Conservation (phyloP, 1,140 invertebrate genomes). For the Apolygus lucorum region DNA sequence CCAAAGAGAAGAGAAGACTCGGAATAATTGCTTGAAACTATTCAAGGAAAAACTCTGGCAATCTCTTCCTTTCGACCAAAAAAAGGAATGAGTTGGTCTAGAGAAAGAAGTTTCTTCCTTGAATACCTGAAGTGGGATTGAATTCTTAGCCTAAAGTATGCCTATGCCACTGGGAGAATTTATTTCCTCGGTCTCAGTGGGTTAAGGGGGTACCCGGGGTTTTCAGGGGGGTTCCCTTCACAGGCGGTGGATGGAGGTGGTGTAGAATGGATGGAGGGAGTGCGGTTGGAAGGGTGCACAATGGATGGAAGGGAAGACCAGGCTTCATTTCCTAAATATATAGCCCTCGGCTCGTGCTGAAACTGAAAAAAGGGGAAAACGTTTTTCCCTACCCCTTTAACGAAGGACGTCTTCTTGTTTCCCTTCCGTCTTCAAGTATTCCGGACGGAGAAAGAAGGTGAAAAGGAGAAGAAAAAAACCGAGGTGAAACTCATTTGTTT, state of each 20-base stretch:
- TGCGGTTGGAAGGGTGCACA: background rate
- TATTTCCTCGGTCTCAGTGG: background rate
- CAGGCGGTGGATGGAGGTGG: background rate
- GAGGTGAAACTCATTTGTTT: background rate
- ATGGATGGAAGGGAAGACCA: background rate
- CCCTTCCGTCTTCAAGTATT: background rate
- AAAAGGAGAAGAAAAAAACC: background rate
- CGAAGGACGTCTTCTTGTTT: constrained; percentile 13
- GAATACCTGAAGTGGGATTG: constrained; percentile 1
- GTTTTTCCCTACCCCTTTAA: background rate
- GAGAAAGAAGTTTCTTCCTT: background rate
- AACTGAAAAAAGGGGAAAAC: background rate
- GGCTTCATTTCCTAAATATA: constrained; percentile 16
- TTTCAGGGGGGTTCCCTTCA: background rate
- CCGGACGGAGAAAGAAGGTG: background rate
- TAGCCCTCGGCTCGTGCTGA: background rate
- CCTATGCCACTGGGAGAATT: constrained; percentile 1
- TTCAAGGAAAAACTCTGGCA: background rate
- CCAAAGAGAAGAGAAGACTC: background rate
- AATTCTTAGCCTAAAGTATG: constrained; percentile 8
- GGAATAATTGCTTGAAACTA: background rate
- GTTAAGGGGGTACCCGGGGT: background rate
- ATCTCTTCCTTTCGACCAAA: background rate
- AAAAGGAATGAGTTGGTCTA: background rate
- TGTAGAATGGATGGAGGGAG: background rate